A percentile compares a stretch with the other conserved stretches of the same genome.
Evolutionary conservation across 2,888 invertebrate genomes (phyloP).

Genomic region (Nudaria mundana): DNA sequence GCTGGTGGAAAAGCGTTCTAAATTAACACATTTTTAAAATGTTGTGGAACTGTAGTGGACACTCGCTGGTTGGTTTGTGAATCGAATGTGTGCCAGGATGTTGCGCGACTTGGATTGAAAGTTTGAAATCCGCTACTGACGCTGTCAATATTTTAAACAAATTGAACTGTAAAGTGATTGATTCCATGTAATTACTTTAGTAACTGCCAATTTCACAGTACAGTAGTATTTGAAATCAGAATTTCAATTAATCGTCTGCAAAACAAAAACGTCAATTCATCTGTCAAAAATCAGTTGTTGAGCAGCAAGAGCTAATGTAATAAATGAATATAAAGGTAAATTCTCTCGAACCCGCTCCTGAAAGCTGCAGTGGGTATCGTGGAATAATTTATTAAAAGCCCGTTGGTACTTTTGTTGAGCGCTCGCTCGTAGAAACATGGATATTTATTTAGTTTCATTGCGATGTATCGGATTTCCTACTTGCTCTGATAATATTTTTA

Average conservation of each 20-base stretch:
- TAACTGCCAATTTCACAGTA: too few relatives aligned
- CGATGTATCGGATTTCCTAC: slow-evolving; percentile 10
- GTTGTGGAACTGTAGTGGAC: too few relatives aligned
- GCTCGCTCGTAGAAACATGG: slow-evolving; percentile 26
- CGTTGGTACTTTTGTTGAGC: slow-evolving; percentile 52
- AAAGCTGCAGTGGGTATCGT: slow-evolving; percentile 50
- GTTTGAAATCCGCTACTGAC: too few relatives aligned
- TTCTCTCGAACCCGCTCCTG: slow-evolving; percentile 44
- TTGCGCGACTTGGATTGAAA: too few relatives aligned
- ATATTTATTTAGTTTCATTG: slow-evolving; percentile 7
- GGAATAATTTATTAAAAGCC: slow-evolving; percentile 70
- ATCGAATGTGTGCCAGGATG: too few relatives aligned
- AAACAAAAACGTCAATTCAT: slow-evolving; percentile 30
- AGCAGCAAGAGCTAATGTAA: slow-evolving; percentile 40
- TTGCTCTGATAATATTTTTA: background rate
- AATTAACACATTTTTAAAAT: too few relatives aligned
- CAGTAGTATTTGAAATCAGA: too few relatives aligned
- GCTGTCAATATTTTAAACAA: too few relatives aligned
- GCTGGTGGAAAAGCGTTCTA: too few relatives aligned
- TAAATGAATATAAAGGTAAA: slow-evolving; percentile 49
- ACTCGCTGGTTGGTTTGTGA: too few relatives aligned
- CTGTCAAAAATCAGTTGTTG: slow-evolving; percentile 48
- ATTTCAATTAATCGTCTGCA: slow-evolving; percentile 30
- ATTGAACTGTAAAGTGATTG: too few relatives aligned
- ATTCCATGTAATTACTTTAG: too few relatives aligned